phyloP scores from a whole-genome alignment of 2,888 invertebrate genomes.

The Meloe dianella region DNA sequence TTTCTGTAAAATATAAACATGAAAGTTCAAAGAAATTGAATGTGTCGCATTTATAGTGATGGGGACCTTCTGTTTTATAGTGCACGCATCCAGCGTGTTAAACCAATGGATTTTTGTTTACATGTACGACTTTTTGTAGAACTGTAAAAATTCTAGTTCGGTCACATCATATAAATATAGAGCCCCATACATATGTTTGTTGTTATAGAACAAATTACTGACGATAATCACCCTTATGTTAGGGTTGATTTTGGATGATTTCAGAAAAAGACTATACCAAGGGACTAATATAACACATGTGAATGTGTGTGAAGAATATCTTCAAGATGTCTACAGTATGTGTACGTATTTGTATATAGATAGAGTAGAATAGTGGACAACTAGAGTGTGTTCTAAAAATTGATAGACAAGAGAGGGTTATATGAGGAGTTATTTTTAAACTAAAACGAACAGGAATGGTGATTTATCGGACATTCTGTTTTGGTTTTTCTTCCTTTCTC shows the following conservation, averaged over 20 bases:
- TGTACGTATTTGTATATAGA: slow-evolving; percentile 33
- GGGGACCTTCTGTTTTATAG: slow-evolving; percentile 1
- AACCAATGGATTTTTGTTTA: slow-evolving; percentile 43
- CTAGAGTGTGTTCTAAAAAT: slow-evolving; percentile 37
- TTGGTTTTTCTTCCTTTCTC: not conserved
- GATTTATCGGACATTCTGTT: slow-evolving; percentile 44
- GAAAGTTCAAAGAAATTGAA: not conserved
- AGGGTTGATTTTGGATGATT: slow-evolving; percentile 24
- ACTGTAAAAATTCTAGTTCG: slow-evolving; percentile 48
- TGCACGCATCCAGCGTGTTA: slow-evolving; percentile 13
- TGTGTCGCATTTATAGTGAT: not conserved
- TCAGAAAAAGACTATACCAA: slow-evolving; percentile 28
- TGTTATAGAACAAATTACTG: slow-evolving; percentile 10
- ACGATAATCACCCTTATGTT: slow-evolving; percentile 34
- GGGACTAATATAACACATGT: slow-evolving; percentile 51
- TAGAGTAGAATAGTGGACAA: slow-evolving; percentile 52
- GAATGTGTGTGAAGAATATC: slow-evolving; percentile 57
- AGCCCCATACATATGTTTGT: slow-evolving; percentile 45
- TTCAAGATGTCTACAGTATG: slow-evolving; percentile 45
- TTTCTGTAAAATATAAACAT: not conserved
- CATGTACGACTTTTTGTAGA: slow-evolving; percentile 43
- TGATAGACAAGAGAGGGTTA: slow-evolving; percentile 45
- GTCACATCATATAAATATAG: slow-evolving; percentile 53
- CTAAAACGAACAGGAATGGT: slow-evolving; percentile 29
- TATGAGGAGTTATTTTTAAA: slow-evolving; percentile 49